phyloP scores from a whole-genome alignment of 2,888 invertebrate species.

The Anticlea derivata region DNA sequence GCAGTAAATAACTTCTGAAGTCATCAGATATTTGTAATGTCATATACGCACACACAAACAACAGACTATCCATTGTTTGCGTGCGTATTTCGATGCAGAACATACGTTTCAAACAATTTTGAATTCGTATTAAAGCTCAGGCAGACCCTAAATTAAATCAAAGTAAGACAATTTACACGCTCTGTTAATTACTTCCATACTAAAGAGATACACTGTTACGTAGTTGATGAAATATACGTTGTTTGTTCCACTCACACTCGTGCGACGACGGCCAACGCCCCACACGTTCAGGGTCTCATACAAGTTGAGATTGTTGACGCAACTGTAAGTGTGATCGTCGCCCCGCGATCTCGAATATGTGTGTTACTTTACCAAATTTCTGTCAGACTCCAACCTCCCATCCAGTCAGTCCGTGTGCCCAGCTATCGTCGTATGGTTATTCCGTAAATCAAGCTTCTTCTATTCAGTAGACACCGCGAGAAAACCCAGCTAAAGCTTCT shows the following conservation, averaged over 20 bases:
- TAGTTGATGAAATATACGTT: conserved; percentile 54
- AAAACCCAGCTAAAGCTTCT: conserved; percentile 32
- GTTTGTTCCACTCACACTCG: conserved; percentile 75
- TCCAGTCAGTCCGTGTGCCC: conserved; percentile 66
- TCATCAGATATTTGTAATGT: too few relatives aligned
- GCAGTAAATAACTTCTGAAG: too few relatives aligned
- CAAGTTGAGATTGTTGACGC: conserved; percentile 81
- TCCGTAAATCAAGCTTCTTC: conserved; percentile 50
- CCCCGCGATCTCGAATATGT: conserved; percentile 70
- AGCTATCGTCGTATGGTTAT: conserved; percentile 69
- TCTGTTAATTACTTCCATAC: conserved; percentile 11
- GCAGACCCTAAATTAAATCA: too few relatives aligned
- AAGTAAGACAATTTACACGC: conserved; percentile 8
- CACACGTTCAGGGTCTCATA: conserved; percentile 75
- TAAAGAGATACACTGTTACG: conserved; percentile 32
- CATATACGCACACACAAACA: too few relatives aligned
- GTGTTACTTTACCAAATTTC: conserved; percentile 73
- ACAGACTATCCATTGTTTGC: too few relatives aligned
- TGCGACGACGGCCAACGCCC: conserved; percentile 67
- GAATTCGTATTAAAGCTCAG: too few relatives aligned
- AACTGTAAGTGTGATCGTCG: conserved; percentile 82
- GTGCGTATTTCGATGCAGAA: too few relatives aligned
- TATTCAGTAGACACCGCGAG: conserved; percentile 45
- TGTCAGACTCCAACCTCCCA: conserved; percentile 63
- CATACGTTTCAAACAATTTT: too few relatives aligned